Conservation (phyloP, 2,888 invertebrate species). For the Podabrus alpinus region DNA sequence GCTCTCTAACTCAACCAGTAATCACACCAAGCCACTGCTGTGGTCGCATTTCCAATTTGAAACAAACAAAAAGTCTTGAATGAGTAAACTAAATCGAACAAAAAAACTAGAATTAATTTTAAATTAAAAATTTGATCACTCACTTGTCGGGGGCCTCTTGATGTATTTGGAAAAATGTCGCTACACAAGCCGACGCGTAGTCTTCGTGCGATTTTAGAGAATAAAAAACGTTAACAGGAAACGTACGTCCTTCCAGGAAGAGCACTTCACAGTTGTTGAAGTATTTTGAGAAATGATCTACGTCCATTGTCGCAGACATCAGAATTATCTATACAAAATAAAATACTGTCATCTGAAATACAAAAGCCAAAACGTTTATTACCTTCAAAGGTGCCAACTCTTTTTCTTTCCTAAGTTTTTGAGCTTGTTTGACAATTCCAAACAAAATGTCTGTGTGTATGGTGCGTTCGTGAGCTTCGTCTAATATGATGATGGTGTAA, state of each 20-base stretch:
- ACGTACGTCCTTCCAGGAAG: constrained; percentile 88
- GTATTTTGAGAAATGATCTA: constrained; percentile 88
- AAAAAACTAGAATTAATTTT: not conserved
- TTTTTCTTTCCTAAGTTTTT: constrained; percentile 68
- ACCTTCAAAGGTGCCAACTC: constrained; percentile 70
- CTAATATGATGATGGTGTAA: constrained; percentile 84
- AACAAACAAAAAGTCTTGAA: not conserved
- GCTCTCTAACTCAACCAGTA: not conserved
- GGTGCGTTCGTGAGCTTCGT: constrained; percentile 95
- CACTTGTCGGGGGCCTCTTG: constrained; percentile 79
- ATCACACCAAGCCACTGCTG: not conserved
- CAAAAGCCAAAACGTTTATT: constrained; percentile 19
- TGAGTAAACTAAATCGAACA: not conserved
- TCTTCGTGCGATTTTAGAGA: constrained; percentile 75
- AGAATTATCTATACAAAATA: constrained; percentile 71
- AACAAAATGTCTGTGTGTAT: constrained; percentile 92
- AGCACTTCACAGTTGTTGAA: constrained; percentile 85
- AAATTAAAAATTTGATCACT: constrained; percentile 48
- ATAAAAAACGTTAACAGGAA: constrained; percentile 77
- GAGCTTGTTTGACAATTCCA: constrained; percentile 89
- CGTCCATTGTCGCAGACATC: constrained; percentile 97
- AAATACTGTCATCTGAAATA: not conserved
- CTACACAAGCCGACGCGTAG: constrained; percentile 80
- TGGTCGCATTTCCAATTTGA: not conserved
- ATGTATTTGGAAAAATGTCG: constrained; percentile 90